Evolutionary conservation across 2,888 invertebrate genomes (phyloP).

Genomic region (Hypselothyrea guttata): DNA sequence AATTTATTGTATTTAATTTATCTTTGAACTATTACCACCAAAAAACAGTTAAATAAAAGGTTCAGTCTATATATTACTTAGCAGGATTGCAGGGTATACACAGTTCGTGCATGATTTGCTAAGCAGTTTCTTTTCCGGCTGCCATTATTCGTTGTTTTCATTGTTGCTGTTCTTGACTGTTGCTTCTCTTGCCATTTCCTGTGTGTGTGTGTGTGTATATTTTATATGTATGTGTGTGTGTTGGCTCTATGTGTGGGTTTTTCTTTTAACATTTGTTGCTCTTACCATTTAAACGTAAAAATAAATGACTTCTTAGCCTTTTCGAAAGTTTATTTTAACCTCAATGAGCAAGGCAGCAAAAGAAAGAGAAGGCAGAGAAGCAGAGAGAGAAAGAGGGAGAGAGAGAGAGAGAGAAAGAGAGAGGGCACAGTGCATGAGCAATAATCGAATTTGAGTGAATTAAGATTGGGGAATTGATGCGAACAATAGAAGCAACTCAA

Average conservation of each 20-base stretch:
- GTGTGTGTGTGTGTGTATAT: constrained; percentile 11
- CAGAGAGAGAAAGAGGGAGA: constrained; percentile 1
- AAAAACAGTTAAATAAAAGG: no score
- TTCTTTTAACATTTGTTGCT: constrained; percentile 60
- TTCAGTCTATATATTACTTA: no score
- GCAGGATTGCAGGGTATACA: constrained; percentile 33
- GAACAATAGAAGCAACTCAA: constrained; percentile 54
- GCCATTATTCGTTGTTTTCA: constrained; percentile 26
- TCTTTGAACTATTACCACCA: no score
- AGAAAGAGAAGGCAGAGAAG: constrained; percentile 15
- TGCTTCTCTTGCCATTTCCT: constrained; percentile 34
- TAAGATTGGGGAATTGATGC: constrained; percentile 76
- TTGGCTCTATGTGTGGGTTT: constrained; percentile 15
- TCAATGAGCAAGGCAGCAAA: constrained; percentile 37
- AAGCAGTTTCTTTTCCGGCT: constrained; percentile 22
- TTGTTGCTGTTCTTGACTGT: constrained; percentile 40
- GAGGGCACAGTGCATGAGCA: constrained; percentile 64
- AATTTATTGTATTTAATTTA: no score
- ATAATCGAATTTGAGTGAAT: constrained; percentile 80
- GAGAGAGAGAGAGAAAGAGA: neutral
- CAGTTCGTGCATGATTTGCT: constrained; percentile 22
- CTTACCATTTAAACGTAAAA: constrained; percentile 70
- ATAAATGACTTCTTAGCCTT: constrained; percentile 76
- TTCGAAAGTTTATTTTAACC: constrained; percentile 74
- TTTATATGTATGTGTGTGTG: constrained; percentile 25